Conservation (phyloP, 2,888 invertebrate species). For the Drosophila recens region DNA sequence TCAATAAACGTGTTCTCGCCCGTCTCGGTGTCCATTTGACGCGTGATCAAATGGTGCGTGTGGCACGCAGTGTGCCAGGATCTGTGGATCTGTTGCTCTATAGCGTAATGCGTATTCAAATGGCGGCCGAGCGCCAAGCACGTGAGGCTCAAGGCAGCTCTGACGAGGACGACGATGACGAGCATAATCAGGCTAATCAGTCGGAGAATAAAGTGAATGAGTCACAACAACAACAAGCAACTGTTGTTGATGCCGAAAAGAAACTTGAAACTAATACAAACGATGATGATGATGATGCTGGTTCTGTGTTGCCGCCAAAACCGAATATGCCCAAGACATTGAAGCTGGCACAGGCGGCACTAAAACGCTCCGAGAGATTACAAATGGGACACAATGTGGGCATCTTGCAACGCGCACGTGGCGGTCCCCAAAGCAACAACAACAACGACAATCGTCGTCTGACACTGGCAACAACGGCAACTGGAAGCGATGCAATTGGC, state of each 20-base stretch:
- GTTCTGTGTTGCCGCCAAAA: neutral
- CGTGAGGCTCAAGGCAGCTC: neutral
- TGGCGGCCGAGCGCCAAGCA: constrained; percentile 15
- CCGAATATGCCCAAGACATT: constrained; percentile 14
- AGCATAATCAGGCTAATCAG: neutral
- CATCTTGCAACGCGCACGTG: neutral
- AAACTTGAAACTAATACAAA: too few relatives aligned
- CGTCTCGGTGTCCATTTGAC: constrained; percentile 87
- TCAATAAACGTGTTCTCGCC: constrained; percentile 90
- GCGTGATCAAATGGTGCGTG: constrained; percentile 87
- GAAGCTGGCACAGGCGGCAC: constrained; percentile 4
- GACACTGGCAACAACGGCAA: neutral
- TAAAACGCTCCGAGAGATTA: constrained; percentile 6
- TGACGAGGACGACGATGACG: neutral
- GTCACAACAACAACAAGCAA: too few relatives aligned
- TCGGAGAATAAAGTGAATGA: neutral
- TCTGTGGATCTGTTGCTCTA: constrained; percentile 88
- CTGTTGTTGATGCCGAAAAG: neutral
- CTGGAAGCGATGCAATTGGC: neutral
- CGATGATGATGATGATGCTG: constrained; percentile 1
- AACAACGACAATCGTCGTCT: neutral
- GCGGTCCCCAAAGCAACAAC: constrained; percentile 1
- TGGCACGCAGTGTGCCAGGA: constrained; percentile 88
- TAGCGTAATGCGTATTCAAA: constrained; percentile 51
- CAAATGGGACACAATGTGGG: neutral